These are phyloP conservation scores for Tinea trinotella DNA, from an alignment of 2,888 invertebrate species.

Conservation along the genomic window DNA sequence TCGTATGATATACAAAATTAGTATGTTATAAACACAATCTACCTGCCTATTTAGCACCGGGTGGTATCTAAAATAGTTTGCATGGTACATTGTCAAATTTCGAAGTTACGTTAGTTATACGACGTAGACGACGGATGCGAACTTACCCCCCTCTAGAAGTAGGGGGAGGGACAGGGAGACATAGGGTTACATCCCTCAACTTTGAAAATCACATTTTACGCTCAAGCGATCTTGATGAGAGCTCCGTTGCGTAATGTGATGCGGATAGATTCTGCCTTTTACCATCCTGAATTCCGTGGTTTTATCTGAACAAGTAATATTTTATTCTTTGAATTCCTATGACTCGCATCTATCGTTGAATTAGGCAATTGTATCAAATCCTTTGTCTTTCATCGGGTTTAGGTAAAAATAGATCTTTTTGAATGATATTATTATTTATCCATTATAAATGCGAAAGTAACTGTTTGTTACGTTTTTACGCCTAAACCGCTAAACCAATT, in stretches of 20 bases:
- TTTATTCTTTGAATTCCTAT: slow-evolving; percentile 2
- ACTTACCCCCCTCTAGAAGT: neutral
- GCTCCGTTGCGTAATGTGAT: slow-evolving; percentile 26
- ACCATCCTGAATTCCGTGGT: slow-evolving; percentile 12
- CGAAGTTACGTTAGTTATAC: neutral
- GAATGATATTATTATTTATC: no score
- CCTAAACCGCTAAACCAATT: no score
- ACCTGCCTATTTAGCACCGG: no score
- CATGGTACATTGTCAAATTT: neutral
- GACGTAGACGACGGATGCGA: neutral
- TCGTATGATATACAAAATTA: no score
- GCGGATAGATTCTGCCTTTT: slow-evolving; percentile 17
- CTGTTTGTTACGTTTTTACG: no score
- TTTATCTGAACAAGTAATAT: slow-evolving; percentile 5
- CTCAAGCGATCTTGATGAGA: slow-evolving; percentile 26
- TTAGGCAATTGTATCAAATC: neutral
- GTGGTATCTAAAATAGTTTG: neutral
- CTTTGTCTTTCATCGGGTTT: neutral
- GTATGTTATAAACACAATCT: no score
- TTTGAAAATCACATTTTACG: slow-evolving; percentile 34
- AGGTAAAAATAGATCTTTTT: no score
- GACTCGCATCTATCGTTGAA: neutral
- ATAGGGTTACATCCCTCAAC: slow-evolving; percentile 32
- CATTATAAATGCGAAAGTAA: no score
- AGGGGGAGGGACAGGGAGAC: slow-evolving; percentile 3